Evolutionary conservation across 2,888 invertebrate species (phyloP), one percentile per base, ranked within the genome.

Genomic region (Rhingia campestris): DNA sequence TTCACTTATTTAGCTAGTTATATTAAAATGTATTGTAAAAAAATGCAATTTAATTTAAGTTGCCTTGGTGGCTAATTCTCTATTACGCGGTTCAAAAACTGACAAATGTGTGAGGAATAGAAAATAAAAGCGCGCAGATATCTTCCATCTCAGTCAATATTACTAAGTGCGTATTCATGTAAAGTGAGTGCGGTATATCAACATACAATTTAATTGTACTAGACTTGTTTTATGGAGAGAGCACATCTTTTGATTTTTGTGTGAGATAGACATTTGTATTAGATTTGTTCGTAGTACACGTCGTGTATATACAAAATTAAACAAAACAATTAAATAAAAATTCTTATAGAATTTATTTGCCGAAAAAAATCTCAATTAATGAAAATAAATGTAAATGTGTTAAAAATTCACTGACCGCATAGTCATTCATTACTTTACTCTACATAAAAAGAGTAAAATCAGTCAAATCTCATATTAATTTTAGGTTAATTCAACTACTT

Each of bases 51-150:
- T 7, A 47, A 33, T 43, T 47, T 47, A 5, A 56, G 14, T 51
- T 58, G 66, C 66, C 51, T 58, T 35, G 66, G 33, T 66, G 64
- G 74, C 74, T 58, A 64, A 58, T 41, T 66, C 58, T 41, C 41
- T 58, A 43, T 66, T 74, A 51, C 64, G 74, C 74, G 74, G 74
- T 51, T 49, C 30, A 41, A 74, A 58, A 58, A 30, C 33, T 74
- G 74, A 74, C 66, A 74, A 66, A 64, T 66, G 12, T 59, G 10
- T 59, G 7, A 9, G 47, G 43, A 47, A 45, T 39, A 14, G 9
- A 58, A 74, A 66, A 41, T 66, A 66, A 74, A 74, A 74, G 74
- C 74, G 74, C 74, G 66, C 56, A 66, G 58, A 58, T 51, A 58
- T 58, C 1, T 39, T 74, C 35, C n/a, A 10, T 74, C 64, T 74